Percentiles rank a stretch among this genome's conserved stretches.
Conservation (phyloP, 2,888 invertebrate species). For the Dryococelus australis region DNA sequence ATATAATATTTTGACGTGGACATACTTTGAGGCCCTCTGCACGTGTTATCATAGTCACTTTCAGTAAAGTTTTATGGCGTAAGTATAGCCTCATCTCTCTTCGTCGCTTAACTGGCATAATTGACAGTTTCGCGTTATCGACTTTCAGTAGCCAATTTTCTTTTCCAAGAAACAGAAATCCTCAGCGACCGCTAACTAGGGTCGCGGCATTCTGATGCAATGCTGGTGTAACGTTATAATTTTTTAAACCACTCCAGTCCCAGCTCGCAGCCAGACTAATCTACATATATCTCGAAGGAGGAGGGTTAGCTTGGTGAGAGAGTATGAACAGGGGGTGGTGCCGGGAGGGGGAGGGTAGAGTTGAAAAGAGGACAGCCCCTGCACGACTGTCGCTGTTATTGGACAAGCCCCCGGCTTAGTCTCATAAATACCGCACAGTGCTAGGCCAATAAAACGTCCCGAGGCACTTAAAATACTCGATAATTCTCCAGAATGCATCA, state of each 20-base stretch:
- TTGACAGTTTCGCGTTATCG: too few species aligned
- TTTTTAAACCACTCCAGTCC: background rate
- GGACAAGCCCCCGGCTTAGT: background rate
- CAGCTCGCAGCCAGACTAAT: background rate
- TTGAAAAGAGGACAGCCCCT: background rate
- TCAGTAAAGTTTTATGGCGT: too few species aligned
- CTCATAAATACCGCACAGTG: background rate
- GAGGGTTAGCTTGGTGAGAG: background rate
- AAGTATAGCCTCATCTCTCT: too few species aligned
- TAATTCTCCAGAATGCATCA: background rate
- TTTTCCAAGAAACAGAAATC: background rate
- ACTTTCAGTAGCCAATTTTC: too few species aligned
- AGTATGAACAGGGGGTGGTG: background rate
- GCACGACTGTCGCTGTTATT: background rate
- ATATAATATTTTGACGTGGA: too few species aligned
- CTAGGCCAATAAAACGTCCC: background rate
- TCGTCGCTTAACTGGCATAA: too few species aligned
- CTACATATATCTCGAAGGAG: background rate
- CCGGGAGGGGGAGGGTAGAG: background rate
- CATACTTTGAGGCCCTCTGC: too few species aligned
- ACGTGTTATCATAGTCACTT: too few species aligned
- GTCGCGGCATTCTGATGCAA: background rate
- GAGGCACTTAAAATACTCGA: background rate
- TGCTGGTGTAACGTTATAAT: background rate
- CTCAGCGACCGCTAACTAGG: background rate